These are phyloP conservation scores for Sebastes miniatus DNA, from an alignment of 2,797 vertebrate species.

Conservation along the genomic window DNA sequence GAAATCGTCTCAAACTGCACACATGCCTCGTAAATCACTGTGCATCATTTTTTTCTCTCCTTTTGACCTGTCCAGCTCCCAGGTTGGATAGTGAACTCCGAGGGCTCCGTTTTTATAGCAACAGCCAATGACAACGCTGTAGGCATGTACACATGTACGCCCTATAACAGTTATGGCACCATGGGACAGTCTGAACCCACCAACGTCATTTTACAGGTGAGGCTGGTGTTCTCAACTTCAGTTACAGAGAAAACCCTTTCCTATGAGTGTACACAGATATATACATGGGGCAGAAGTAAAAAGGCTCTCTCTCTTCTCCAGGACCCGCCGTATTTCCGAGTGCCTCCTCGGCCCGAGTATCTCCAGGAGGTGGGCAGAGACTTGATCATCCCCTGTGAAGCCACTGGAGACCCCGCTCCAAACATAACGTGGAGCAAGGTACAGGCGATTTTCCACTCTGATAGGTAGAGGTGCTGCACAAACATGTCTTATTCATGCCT, in stretches of 20 bases:
- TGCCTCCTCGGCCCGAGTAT: slow-evolving; percentile 88
- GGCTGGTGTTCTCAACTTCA: neutral
- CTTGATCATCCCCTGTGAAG: slow-evolving; percentile 88
- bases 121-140: slow-evolving; percentile 91
- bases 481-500: neutral
- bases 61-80: slow-evolving; percentile 81
- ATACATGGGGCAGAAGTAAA: neutral
- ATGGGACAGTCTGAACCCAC: slow-evolving; percentile 90
- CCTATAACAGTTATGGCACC: slow-evolving; percentile 95
- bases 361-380: slow-evolving; percentile 94
- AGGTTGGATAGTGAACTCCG: slow-evolving; percentile 89
- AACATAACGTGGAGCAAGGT: slow-evolving; percentile 93
- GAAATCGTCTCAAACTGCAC: neutral
- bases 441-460: neutral
- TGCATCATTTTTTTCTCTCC: neutral
- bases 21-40: neutral
- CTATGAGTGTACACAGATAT: neutral
- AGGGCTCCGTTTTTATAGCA: slow-evolving; percentile 90
- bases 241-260: neutral
- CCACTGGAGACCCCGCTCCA: slow-evolving; percentile 87
- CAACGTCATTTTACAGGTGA: slow-evolving; percentile 89
- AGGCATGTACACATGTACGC: slow-evolving; percentile 91
- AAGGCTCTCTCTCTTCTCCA: slow-evolving; percentile 53
- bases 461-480: neutral
- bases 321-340: slow-evolving; percentile 89